A percentile compares a stretch with the other conserved stretches of the same genome.
Conservation (phyloP, 1,140 invertebrate species). For the Drosophila parvula region DNA sequence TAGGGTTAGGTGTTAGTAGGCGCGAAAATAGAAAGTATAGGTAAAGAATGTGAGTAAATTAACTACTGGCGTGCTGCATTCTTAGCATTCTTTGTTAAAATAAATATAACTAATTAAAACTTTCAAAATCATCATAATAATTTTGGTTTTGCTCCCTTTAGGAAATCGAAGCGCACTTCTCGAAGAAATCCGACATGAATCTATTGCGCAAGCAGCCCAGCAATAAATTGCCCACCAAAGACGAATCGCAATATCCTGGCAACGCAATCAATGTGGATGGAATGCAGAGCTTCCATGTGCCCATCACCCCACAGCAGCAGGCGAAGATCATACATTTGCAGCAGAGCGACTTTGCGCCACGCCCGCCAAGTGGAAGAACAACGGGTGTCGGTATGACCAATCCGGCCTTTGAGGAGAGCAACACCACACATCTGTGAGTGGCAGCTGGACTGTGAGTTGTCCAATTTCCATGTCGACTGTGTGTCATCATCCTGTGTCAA, state of each 20-base stretch:
- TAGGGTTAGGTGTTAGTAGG: too few species aligned
- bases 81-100: too few species aligned
- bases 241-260: slow-evolving; percentile 25
- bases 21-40: too few species aligned
- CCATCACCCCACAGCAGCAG: slow-evolving; percentile 67
- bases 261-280: slow-evolving; percentile 64
- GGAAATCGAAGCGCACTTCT: slow-evolving; percentile 90
- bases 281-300: slow-evolving; percentile 70
- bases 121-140: background rate
- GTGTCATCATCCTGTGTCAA: slow-evolving; percentile 22
- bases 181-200: slow-evolving; percentile 83
- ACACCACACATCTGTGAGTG: slow-evolving; percentile 75
- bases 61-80: too few species aligned
- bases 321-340: slow-evolving; percentile 79
- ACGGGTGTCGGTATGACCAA: slow-evolving; percentile 51
- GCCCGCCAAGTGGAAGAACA: slow-evolving; percentile 6
- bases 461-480: background rate
- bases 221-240: slow-evolving; percentile 29
- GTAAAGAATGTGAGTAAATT: too few species aligned
- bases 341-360: slow-evolving; percentile 76
- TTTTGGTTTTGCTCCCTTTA: slow-evolving; percentile 75
- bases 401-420: slow-evolving; percentile 73
- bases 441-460: background rate
- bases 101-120: too few species aligned
- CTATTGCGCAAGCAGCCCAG: slow-evolving; percentile 52